phyloP scores from a whole-genome alignment of 2,888 invertebrate species.

The Scelioninae gen. 2 region DNA sequence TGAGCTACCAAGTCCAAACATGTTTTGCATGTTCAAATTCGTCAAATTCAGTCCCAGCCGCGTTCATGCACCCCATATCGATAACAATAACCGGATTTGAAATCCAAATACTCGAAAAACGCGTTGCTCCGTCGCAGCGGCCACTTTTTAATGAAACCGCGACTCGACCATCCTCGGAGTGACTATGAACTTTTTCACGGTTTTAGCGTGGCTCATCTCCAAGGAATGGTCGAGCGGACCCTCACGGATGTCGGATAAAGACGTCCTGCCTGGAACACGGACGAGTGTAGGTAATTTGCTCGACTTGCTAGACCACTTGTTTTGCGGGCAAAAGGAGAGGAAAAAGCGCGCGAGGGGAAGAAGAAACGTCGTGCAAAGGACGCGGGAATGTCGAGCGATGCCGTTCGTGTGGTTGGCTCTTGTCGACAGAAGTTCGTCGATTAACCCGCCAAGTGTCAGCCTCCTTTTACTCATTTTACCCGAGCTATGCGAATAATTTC shows the following conservation, averaged over 20 bases:
- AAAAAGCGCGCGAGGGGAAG: constrained; percentile 45
- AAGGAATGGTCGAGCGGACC: constrained; percentile 37
- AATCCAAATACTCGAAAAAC: too few relatives aligned
- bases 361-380: constrained; percentile 51
- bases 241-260: constrained; percentile 67
- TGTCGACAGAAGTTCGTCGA: constrained; percentile 53
- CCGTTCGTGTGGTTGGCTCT: constrained; percentile 40
- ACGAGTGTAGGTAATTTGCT: constrained; percentile 73
- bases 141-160: too few relatives aligned
- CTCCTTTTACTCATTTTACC: constrained; percentile 34
- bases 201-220: constrained; percentile 37
- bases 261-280: constrained; percentile 63
- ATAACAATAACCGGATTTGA: too few relatives aligned
- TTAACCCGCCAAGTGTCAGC: constrained; percentile 42
- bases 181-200: constrained; percentile 33
- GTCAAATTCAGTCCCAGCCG: too few relatives aligned
- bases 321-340: constrained; percentile 64
- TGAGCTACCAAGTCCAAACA: too few relatives aligned
- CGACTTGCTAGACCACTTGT: constrained; percentile 73
- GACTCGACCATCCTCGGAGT: neutral
- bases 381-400: constrained; percentile 45
- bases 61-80: too few relatives aligned
- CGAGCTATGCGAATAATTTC: constrained; percentile 42
- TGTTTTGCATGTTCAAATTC: too few relatives aligned
- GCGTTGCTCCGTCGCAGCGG: too few relatives aligned